Evolutionary conservation across 2,113 vertebrate species (phyloP), one percentile per base, ranked within the genome.

Genomic region (Corythornis vintsioides): DNA sequence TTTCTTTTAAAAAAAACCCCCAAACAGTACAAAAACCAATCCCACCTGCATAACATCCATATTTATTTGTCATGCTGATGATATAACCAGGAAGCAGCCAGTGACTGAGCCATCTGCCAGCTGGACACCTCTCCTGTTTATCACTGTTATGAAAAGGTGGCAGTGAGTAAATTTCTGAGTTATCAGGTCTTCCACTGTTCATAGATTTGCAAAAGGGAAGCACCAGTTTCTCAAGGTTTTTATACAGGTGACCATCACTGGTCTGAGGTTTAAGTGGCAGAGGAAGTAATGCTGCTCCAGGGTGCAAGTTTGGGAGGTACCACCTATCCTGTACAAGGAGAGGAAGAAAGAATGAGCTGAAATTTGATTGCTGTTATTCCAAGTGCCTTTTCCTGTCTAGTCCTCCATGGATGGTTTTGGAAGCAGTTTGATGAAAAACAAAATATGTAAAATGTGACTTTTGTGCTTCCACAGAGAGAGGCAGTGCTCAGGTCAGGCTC

Each of bases 41-140:
- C 50, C 78, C 63, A 69, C 38, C 67, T 6, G 1, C 63, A 89
- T 50, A 66, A 75, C 64, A 83, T 85, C 78, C 67, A 26, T 92
- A 86, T 85, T 83, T 87, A 63, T 95, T 93, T 95, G 82, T 83
- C 72, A 59, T 0, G 45, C 71, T 24, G 42, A 33, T 91, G 67
- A 55, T 80, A 24, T 47, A 66, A 31, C 2, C 42, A 80, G 89
- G 88, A 73, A 91, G 56, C 94, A 87, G 70, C 48, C 73, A 16
- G 24, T 45, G 84, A 72, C 71, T 88, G 72, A 95, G 78, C 84
- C 74, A 94, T 95, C 92, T 83, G 74, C 92, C 94, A 84, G 24
- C 0, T 56, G 67, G 91, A 63, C 82, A 70, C 38, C 38, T 38
- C 52, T 61, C 2, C 0, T 42, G 45, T 69, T 89, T 91, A 63